phyloP scores from a whole-genome alignment of 2,888 invertebrate genomes.

The Helleia helle region DNA sequence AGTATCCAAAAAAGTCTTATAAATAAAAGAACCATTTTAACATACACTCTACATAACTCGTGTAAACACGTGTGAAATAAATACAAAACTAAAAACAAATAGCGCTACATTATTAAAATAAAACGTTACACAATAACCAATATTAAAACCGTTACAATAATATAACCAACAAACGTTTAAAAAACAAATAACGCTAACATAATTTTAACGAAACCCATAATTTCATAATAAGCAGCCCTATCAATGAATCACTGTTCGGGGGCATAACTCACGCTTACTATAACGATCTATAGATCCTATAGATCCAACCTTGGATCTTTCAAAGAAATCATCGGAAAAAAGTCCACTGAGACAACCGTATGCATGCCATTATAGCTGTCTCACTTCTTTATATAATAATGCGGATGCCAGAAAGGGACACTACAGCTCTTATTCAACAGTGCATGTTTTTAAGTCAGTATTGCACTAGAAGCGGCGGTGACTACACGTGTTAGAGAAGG shows the following conservation, averaged over 20 bases:
- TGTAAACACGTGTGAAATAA: too few relatives aligned
- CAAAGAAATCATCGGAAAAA: slow-evolving; percentile 66
- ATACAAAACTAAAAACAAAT: too few relatives aligned
- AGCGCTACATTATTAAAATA: too few relatives aligned
- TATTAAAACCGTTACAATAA: neutral
- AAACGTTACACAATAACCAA: too few relatives aligned
- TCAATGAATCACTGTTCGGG: slow-evolving; percentile 41
- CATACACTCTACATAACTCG: too few relatives aligned
- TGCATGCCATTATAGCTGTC: slow-evolving; percentile 60
- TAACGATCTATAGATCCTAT: slow-evolving; percentile 60
- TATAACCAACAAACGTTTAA: neutral
- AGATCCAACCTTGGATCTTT: slow-evolving; percentile 48
- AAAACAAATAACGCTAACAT: slow-evolving; percentile 5
- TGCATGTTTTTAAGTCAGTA: slow-evolving; percentile 37
- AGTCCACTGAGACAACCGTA: slow-evolving; percentile 48
- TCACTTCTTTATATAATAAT: slow-evolving; percentile 23
- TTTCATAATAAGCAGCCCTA: slow-evolving; percentile 30
- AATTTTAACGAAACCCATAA: slow-evolving; percentile 25
- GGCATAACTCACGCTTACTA: slow-evolving; percentile 59
- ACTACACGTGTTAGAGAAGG: slow-evolving; percentile 21
- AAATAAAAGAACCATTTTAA: too few relatives aligned
- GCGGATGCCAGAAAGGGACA: slow-evolving; percentile 28
- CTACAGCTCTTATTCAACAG: slow-evolving; percentile 42
- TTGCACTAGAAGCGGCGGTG: slow-evolving; percentile 21
- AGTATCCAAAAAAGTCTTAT: too few relatives aligned